Evolutionary conservation across 1,140 invertebrate genomes (phyloP).

Genomic region (Polypedilum pembai): DNA sequence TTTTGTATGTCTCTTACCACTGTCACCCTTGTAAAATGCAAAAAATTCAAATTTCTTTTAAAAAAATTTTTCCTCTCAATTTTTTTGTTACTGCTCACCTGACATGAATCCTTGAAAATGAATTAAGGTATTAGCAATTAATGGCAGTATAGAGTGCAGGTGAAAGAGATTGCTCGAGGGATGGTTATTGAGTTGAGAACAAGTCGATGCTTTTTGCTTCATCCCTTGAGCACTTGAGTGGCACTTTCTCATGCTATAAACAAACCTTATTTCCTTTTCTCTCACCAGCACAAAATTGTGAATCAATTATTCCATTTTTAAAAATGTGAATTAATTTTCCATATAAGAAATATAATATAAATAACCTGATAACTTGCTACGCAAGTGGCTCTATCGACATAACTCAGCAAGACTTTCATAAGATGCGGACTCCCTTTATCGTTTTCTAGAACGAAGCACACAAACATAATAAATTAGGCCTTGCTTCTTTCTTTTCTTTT

Average conservation of each 20-base stretch:
- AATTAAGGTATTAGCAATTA: neutral
- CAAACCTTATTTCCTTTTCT: constrained; percentile 15
- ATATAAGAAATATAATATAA: neutral
- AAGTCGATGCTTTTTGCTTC: neutral
- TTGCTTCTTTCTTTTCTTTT: no score
- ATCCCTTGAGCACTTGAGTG: neutral
- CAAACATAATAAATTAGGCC: constrained; percentile 26
- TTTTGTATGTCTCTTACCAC: neutral
- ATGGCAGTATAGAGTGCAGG: neutral
- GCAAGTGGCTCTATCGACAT: constrained; percentile 20
- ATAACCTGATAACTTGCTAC: constrained; percentile 24
- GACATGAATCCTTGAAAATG: neutral
- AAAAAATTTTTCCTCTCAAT: neutral
- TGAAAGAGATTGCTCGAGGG: neutral
- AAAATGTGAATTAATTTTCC: constrained; percentile 22
- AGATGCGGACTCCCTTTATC: constrained; percentile 18
- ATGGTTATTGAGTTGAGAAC: neutral
- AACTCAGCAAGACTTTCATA: constrained; percentile 9
- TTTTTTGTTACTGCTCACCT: neutral
- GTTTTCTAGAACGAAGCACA: constrained; percentile 6
- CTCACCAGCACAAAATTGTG: constrained; percentile 32
- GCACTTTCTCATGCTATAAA: neutral
- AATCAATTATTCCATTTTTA: constrained; percentile 30
- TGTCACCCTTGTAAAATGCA: neutral
- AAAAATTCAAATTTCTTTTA: neutral